Base-by-base conservation (phyloP, 1,140 invertebrate species). In the Drosophila nigrodunni region DNA sequence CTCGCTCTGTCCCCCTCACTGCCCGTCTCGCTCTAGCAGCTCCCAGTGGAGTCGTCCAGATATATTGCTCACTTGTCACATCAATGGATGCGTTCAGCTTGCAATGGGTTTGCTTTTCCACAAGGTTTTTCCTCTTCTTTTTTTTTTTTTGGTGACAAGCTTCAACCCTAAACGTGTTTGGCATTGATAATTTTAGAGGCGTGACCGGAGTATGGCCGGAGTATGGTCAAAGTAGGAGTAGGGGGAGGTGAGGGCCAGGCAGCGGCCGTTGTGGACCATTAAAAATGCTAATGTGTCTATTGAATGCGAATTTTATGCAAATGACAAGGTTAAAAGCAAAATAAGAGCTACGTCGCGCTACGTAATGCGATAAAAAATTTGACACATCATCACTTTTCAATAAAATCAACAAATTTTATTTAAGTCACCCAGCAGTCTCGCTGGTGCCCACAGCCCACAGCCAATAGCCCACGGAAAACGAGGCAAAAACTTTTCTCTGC, bases 331-430 rank as follows among this genome's bases (percentile, higher is more conserved):
- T 89, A 89, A 89, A 88, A 81, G 85, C 85, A 89, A 81, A 89
- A 88, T 89, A 80, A 89, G 74, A 75, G 80, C 85, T 67, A 55
- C 69, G 80, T 65, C 39, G 57, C 78, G 77, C 73, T 71, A 71
- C 25, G 85, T 88, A 88, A 88, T 89, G 85, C 85, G 85, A 88
- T 88, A 88, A 88, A 89, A 88, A 88, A 89, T 88, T 88, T 88
- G 85, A 88, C 85, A 88, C 85, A 88, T 88, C 85, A 88, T 88
- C 85, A 88, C 85, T 88, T 88, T 88, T 88, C 85, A 88, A 88
- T 88, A 88, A 88, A 88, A 88, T 89, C 85, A 88, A 88, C 85
- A 88, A 88, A 88, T 88, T 88, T 88, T 89, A 85, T 88, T 88
- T 90, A 81, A 89, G 86, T 88, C 79, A 82, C 75, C 82, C 82